Evolutionary conservation across 2,888 invertebrate species (phyloP).

Genomic region (Brachyopa scutellaris): DNA sequence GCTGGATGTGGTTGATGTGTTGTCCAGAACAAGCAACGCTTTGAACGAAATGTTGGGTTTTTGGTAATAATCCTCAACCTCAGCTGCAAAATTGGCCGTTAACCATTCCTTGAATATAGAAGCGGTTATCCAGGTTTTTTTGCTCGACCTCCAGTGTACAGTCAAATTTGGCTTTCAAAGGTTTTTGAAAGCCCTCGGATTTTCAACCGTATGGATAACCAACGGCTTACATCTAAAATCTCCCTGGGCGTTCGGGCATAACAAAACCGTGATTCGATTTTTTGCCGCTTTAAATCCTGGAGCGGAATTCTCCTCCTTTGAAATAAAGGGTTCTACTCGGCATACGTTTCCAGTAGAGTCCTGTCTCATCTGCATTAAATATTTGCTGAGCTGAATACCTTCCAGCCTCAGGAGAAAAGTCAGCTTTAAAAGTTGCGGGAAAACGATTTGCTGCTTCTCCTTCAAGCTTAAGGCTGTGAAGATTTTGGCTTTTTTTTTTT

Average conservation of each 20-base stretch:
- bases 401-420: too few relatives aligned
- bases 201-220: conserved; percentile 4
- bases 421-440: too few relatives aligned
- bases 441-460: too few relatives aligned
- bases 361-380: too few relatives aligned
- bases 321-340: too few relatives aligned
- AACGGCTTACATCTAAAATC: conserved; percentile 5
- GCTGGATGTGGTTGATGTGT: not conserved
- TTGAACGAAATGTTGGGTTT: not conserved
- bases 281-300: too few relatives aligned
- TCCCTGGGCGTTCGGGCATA: not conserved
- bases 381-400: too few relatives aligned
- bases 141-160: not conserved
- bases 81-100: not conserved
- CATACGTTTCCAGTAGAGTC: too few relatives aligned
- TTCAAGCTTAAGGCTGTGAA: too few relatives aligned
- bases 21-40: not conserved
- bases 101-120: not conserved
- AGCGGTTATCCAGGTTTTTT: not conserved
- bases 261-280: too few relatives aligned
- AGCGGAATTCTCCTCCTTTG: too few relatives aligned
- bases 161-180: not conserved
- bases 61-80: not conserved
- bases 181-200: not conserved
- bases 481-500: too few relatives aligned